Evolutionary conservation across 2,888 invertebrate species (phyloP), one percentile per base, ranked within the genome.

Genomic region (Dynastes hyllus): DNA sequence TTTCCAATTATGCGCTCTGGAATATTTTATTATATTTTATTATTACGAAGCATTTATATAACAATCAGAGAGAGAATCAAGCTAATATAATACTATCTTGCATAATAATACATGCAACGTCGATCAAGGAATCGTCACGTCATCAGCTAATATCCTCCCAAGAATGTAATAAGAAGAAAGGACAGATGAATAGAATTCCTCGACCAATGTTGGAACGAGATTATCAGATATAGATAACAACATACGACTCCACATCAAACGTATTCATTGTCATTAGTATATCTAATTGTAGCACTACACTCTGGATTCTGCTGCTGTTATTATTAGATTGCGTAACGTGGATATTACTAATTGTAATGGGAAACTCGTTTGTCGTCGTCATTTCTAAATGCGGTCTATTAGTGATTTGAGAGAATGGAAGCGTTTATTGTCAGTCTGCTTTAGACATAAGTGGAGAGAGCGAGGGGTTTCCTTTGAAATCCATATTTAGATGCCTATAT

Each of bases 221-320:
- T 63, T 29, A 29, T 63, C 63, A 55, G 22, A 22, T 22, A 0
- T 32, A 22, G 55, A 55, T 55, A 55, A 55, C 55, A 3, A 55
- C 22, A 22, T 22, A 22, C 55, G 22, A 27, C 63, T 63, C 32
- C 1, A 63, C 63, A 63, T 63, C 32, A 29, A 29, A 32, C 11
- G 29, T 63, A 29, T 63, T n/a, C 69, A 69, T 69, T 69, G 69
- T 69, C 69, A 51, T 69, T 69, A 27, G 69, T 51, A 27, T 51
- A 27, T 51, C 50, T 69, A 69, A 51, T 69, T 50, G 37, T 63
- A 66, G 37, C 66, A 16, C 16, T 40, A 16, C 37, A 66, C 40
- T 16, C 45, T 45, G 11, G 3, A 32, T 32, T 32, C 32, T 32
- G 32, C 32, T 45, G 51, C 51, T 29, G 69, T 27, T 69, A 27